Evolutionary conservation across 2,888 invertebrate genomes (phyloP), one percentile per base, ranked within the genome.

Genomic region (Teinopalpus imperialis): DNA sequence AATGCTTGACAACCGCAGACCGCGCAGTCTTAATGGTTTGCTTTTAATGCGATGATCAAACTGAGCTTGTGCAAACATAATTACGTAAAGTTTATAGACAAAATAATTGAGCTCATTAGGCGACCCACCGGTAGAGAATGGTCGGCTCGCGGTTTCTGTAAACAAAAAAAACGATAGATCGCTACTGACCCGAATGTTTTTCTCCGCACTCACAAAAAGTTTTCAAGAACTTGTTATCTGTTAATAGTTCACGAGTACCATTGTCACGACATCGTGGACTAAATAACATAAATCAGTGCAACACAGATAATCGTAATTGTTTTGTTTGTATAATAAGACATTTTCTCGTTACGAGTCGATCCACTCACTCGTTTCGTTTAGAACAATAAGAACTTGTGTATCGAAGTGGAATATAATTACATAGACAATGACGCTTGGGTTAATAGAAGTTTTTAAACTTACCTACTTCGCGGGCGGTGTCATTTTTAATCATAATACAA

Each of bases 181-280:
- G 20, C 31, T 9, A 5, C 20, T 31, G 32, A 44, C 37, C 37
- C 20, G 24, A 44, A 44, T 44, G 37, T 39, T 20, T 20, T 24
- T 37, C 24, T 10, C 9, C 3, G 20, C 31, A 20, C 7, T 20
- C 12, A 13, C 32, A 39, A 39, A 44, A 39, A 39, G 13, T 44
- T 18, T 12, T 31, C 26, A 31, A 36, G 37, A 26, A 44, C 31
- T n/a, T n/a, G n/a, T n/a, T n/a, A n/a, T n/a, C 30, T 18, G 41
- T 42, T 39, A 42, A 42, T 32, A 43, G 27, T 29, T 43, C 29
- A 35, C 43, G 9, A 29, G 35, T 26, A 35, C 35, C 16, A 43
- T 35, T 29, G 43, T 43, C 35, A 43, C 35, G 29, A 7, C 29
- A 43, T 35, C 20, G 29, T n/a, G 21, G 21, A 14, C 14, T 13